These are phyloP conservation scores for Yasuhikotakia modesta DNA, from an alignment of 2,797 vertebrate species.

Conservation along the genomic window DNA sequence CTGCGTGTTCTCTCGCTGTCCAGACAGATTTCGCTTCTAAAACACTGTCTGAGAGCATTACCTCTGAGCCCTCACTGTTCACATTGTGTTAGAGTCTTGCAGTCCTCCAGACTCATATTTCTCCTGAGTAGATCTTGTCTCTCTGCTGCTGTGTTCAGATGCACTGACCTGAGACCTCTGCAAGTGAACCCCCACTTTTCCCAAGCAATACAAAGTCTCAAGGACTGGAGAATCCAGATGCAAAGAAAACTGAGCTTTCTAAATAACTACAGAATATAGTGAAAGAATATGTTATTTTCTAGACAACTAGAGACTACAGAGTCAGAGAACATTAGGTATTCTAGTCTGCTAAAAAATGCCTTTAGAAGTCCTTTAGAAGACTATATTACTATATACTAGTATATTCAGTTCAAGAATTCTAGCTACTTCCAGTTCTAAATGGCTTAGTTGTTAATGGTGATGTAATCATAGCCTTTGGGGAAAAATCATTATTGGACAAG, in stretches of 20 bases:
- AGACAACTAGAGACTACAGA: background rate
- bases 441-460: background rate
- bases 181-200: background rate
- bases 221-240: background rate
- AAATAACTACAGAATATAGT: background rate
- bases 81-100: conserved; percentile 13
- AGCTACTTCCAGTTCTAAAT: background rate
- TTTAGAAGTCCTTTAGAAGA: too few species aligned
- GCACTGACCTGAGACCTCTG: conserved; percentile 18
- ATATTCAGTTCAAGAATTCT: background rate
- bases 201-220: background rate
- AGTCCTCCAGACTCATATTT: conserved; percentile 19
- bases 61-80: background rate
- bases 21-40: background rate
- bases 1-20: background rate
- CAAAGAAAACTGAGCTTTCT: background rate
- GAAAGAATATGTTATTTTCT: background rate
- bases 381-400: too few species aligned
- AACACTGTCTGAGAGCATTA: background rate
- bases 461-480: background rate
- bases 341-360: background rate
- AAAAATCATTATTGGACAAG: background rate
- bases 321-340: background rate
- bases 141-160: conserved; percentile 9
- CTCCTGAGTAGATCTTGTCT: background rate